Evolutionary conservation across 1,140 invertebrate species (phyloP).

Genomic region (Triops cancriformis): DNA sequence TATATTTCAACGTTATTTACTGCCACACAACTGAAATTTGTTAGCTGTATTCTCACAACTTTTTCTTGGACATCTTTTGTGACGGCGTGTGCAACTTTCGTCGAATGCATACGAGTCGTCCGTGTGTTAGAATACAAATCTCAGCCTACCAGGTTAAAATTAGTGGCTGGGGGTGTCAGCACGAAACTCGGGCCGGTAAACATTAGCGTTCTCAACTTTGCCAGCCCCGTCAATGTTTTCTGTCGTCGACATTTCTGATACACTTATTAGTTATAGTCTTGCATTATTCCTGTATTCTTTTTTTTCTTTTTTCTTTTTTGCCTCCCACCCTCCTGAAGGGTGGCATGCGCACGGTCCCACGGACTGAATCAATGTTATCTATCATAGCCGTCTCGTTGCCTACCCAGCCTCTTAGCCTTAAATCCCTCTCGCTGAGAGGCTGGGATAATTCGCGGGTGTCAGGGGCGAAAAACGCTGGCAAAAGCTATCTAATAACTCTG

Average conservation of each 20-base stretch:
- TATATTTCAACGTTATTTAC: no score
- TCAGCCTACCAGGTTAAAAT: no score
- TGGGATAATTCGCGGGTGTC: neutral
- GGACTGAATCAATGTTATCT: neutral
- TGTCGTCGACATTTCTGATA: neutral
- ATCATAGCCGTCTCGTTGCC: neutral
- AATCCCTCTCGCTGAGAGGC: neutral
- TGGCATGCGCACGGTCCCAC: neutral
- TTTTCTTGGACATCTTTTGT: no score
- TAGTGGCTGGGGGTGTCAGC: no score
- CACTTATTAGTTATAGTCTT: neutral
- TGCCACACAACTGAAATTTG: no score
- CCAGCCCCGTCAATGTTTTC: no score
- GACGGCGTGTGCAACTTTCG: no score
- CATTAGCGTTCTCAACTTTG: no score
- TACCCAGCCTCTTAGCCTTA: neutral
- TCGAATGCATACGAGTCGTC: no score
- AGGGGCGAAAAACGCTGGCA: neutral
- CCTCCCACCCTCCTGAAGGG: neutral
- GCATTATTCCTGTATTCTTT: neutral
- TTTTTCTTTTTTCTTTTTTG: neutral
- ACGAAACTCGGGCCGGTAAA: no score
- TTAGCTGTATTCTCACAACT: no score
- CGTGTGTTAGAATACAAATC: no score
- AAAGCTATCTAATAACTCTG: constrained; percentile 10